Percentiles rank a stretch among this genome's conserved stretches.
Conservation (phyloP, 2,888 invertebrate genomes). For the Cheilosia soror region DNA sequence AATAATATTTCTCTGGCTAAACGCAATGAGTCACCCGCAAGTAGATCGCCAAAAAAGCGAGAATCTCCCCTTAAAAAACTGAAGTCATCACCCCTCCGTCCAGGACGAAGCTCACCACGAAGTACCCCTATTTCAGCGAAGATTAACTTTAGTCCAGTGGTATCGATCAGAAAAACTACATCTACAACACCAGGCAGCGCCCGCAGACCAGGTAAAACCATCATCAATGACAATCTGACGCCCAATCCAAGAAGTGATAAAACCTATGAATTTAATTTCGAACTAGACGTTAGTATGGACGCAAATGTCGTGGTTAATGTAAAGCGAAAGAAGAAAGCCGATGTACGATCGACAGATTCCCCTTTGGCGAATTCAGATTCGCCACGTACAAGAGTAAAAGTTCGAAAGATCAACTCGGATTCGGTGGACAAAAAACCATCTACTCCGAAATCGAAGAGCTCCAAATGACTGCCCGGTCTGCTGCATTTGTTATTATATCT, state of each 20-base stretch:
- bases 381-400: constrained; percentile 79
- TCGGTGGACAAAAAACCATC: constrained; percentile 8
- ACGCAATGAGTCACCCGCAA: background rate
- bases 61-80: constrained; percentile 48
- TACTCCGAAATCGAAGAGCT: constrained; percentile 27
- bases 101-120: constrained; percentile 33
- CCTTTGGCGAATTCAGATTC: constrained; percentile 66
- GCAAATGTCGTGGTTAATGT: constrained; percentile 84
- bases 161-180: constrained; percentile 68
- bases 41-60: constrained; percentile 28
- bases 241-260: constrained; percentile 81
- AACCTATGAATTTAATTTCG: constrained; percentile 83
- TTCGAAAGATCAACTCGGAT: constrained; percentile 78
- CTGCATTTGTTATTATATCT: constrained; percentile 26
- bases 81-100: constrained; percentile 34
- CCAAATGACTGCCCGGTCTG: constrained; percentile 10
- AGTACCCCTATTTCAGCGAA: constrained; percentile 77
- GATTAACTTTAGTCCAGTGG: constrained; percentile 80
- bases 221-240: constrained; percentile 81
- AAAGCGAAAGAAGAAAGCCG: constrained; percentile 81
- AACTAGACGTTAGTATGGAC: constrained; percentile 83
- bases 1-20: constrained; percentile 12
- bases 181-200: constrained; percentile 68
- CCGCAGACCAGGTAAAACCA: constrained; percentile 80
- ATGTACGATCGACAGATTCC: background rate